Evolutionary conservation across 2,888 invertebrate species (phyloP), one percentile per base, ranked within the genome.

Genomic region (Hyposoter dolosus): DNA sequence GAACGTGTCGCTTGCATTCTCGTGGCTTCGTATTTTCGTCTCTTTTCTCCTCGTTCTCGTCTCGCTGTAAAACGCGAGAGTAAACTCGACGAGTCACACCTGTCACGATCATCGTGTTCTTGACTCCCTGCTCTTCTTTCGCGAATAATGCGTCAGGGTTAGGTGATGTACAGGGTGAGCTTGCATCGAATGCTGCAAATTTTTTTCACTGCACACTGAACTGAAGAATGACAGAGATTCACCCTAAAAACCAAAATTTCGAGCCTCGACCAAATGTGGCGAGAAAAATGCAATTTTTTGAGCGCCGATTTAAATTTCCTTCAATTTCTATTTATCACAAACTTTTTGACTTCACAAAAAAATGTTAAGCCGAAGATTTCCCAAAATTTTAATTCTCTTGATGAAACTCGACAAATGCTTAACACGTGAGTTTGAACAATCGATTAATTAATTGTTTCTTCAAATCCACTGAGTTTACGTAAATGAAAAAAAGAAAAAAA

Each of bases 11-110:
- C 60, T 56, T 71, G 63, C 78, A 75, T 82, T 53, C 65, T 17
- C 35, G 68, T 56, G 78, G 85, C 82, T 85, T 85, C 84, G 28
- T 60, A 60, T 60, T 60, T 23, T 77, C 6, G 76, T 69, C 17
- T 9, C 17, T 69, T 15, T 69, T 53, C 28, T 47, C 40, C 28
- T 43, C 43, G 47, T 28, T 71, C 68, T 68, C 69, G 63, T 66
- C 5, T 65, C 47, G 83, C 45, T 74, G 60, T 53, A 43, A 76
- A 76, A 77, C 32, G 45, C 69, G 72, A 47, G 80, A 72, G 68
- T 63, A 80, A 80, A 76, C 85, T 76, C 77, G 79, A 72, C 85
- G 68, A 68, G 82, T 81, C 85, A 80, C 85, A 85, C 85, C 85
- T 85, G 85, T 83, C 82, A 83, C 75, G 71, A 56, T 79, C 28